Percentiles rank a stretch among this genome's conserved stretches.
These are phyloP conservation scores for Lacerta bilineata DNA, from an alignment of 2,797 vertebrate genomes.

Conservation along the genomic window DNA sequence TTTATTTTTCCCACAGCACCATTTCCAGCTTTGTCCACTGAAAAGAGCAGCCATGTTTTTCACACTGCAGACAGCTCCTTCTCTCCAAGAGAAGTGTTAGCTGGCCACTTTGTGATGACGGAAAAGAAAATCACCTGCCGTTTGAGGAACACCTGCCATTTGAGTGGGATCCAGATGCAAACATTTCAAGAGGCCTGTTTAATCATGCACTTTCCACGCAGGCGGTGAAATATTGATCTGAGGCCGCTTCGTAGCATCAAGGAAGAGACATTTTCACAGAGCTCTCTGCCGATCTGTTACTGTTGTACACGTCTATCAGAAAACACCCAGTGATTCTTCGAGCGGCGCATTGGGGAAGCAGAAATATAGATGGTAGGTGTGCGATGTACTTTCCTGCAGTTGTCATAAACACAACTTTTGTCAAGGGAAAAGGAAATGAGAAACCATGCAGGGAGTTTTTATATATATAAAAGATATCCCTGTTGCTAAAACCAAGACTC, in stretches of 20 bases:
- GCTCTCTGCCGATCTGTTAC: background rate
- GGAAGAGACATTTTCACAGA: slow-evolving; percentile 7
- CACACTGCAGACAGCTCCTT: slow-evolving; percentile 24
- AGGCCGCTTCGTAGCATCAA: slow-evolving; percentile 18
- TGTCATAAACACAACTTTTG: slow-evolving; percentile 7
- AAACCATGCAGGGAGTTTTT: background rate
- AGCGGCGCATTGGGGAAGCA: background rate
- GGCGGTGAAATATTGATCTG: background rate
- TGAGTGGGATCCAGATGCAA: slow-evolving; percentile 31
- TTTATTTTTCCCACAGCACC: slow-evolving; percentile 4
- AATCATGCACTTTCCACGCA: background rate
- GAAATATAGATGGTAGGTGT: slow-evolving; percentile 12
- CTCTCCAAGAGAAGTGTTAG: background rate
- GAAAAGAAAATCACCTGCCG: background rate
- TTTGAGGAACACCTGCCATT: background rate
- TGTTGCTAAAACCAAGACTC: slow-evolving; percentile 13
- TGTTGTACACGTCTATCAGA: slow-evolving; percentile 16
- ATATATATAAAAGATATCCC: background rate
- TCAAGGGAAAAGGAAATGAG: background rate
- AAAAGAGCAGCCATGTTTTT: slow-evolving; percentile 26
- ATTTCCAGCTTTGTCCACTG: background rate
- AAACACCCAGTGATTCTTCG: slow-evolving; percentile 15
- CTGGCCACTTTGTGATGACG: slow-evolving; percentile 1
- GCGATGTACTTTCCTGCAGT: slow-evolving; percentile 24
- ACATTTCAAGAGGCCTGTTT: background rate